phyloP scores from a whole-genome alignment of 2,797 vertebrate species.

The Brachyrhaphis roseni region DNA sequence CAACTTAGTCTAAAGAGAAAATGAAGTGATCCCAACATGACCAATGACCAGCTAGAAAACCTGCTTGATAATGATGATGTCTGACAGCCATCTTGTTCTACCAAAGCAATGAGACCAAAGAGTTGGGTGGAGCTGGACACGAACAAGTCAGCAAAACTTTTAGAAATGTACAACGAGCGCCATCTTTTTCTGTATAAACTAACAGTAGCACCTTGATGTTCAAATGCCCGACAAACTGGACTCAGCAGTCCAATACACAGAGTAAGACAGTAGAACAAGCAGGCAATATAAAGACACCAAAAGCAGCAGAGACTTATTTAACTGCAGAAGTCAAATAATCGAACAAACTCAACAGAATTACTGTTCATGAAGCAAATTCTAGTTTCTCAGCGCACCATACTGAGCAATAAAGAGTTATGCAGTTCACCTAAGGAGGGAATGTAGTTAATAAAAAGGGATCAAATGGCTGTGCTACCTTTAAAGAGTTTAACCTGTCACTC shows the following conservation, averaged over 20 bases:
- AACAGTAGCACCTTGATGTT: neutral
- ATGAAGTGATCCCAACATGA: constrained; percentile 7
- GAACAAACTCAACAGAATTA: constrained; percentile 20
- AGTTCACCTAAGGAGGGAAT: constrained; percentile 47
- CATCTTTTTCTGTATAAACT: neutral
- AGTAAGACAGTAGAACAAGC: neutral
- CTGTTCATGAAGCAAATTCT: constrained; percentile 32
- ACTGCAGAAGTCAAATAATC: neutral
- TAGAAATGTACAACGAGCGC: neutral
- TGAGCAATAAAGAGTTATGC: constrained; percentile 55
- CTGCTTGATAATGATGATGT: neutral
- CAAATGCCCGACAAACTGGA: neutral
- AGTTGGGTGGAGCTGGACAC: neutral
- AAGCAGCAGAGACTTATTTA: neutral
- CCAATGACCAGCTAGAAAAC: neutral
- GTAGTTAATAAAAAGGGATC: neutral
- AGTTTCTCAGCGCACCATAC: constrained; percentile 67
- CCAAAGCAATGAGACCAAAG: neutral
- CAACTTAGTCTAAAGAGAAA: constrained; percentile 43
- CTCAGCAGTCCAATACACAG: neutral
- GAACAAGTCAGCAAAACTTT: neutral
- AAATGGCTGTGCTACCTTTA: neutral
- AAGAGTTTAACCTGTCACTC: neutral
- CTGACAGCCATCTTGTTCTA: neutral
- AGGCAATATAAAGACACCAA: neutral